Evolutionary conservation across 2,797 vertebrate species (phyloP), one percentile per base, ranked within the genome.

Genomic region (Pangasius sanitwongsei): DNA sequence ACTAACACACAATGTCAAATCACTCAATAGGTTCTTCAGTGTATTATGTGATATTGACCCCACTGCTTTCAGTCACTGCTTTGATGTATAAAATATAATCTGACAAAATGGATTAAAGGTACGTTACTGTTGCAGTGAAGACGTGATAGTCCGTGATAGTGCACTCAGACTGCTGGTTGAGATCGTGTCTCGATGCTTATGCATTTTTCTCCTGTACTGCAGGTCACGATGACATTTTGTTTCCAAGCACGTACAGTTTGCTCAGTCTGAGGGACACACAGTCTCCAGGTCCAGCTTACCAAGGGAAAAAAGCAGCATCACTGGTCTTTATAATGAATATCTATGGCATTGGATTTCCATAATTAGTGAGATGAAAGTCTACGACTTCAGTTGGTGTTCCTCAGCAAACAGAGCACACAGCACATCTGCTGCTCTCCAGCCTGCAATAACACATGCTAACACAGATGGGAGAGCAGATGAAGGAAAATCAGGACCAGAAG

Each of bases 321-420:
- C 87, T 37, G 87, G 84, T 91, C 92, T 92, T 91, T 94, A 83
- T 92, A 93, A 93, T 91, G 92, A 93, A 93, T 94, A 93, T 95
- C 92, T 93, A 87, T 92, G 90, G 94, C 93, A 93, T 95, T 89
- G 92, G 90, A 95, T 96, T 95, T 95, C 81, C 94, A 95, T 96
- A 95, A 96, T 94, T 94, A 95, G 94, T 91, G 86, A 94, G 95
- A 96, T 95, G 94, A 94, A 95, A 95, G 93, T 93, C 92, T 87
- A 87, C 80, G 89, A 94, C 92, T 94, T 87, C 31, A 90, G 90
- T 94, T 88, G 88, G 91, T 94, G 88, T 93, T 93, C 87, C 84
- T 67, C 44, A 50, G 80, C 88, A 83, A 48, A 88, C 93, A 94
- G 78, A 91, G 83, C 92, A 90, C 91, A 91, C 91, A 92, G 92